Percentiles rank a stretch among this genome's conserved stretches.
Evolutionary conservation across 2,113 vertebrate species (phyloP).

Genomic region (Zosterops borbonicus): DNA sequence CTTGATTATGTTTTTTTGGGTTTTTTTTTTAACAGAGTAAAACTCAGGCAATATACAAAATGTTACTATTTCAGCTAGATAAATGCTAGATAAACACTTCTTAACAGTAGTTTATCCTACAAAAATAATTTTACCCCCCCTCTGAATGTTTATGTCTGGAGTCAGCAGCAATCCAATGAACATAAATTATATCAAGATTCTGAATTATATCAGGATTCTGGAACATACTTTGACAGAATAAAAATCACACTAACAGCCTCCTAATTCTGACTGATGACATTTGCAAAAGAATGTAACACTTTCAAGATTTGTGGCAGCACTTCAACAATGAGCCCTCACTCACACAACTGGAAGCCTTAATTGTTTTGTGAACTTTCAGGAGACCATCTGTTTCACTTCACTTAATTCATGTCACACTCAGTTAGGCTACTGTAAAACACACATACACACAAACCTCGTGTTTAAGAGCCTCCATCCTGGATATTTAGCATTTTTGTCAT

Average conservation of each 20-base stretch:
- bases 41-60: background rate
- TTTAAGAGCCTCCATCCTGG: background rate
- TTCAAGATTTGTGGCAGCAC: background rate
- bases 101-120: background rate
- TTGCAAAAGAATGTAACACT: background rate
- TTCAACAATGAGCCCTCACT: background rate
- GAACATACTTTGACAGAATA: background rate
- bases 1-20: background rate
- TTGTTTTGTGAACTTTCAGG: background rate
- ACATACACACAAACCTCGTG: background rate
- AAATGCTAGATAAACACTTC: background rate
- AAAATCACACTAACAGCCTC: background rate
- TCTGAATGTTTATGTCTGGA: background rate
- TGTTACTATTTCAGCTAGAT: background rate
- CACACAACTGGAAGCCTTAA: background rate
- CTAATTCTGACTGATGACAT: background rate
- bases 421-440: background rate
- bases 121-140: background rate
- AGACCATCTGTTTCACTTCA: background rate
- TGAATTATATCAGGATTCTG: background rate
- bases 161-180: background rate
- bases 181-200: background rate
- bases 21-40: background rate
- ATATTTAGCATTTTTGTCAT: background rate
- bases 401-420: background rate